Base-by-base conservation (phyloP, 2,113 vertebrate species). In the Malurus alboscapulatus region DNA sequence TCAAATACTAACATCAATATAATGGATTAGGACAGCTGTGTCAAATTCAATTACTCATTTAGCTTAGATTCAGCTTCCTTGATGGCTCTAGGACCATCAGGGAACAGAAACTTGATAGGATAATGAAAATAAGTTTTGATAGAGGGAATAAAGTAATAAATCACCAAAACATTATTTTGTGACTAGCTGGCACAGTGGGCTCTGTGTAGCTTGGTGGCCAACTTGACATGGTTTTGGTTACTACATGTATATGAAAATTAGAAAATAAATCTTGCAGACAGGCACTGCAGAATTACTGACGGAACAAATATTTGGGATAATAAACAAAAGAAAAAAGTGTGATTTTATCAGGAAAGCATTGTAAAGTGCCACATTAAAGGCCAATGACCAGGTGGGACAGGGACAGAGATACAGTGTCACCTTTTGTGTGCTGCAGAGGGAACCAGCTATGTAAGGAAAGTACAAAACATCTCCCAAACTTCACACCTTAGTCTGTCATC, bases 21-120 rank as follows among this genome's bases (percentile, higher is more conserved):
- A 97, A 95, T 88, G 82, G 59, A 67, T 74, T 50, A 65, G 51
- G 88, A 93, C 90, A 95, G 88, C 75, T 54, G 55, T 58, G 92
- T 95, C 96, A 92, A 90, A 94, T 67, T 68, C 80, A 87, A 82
- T 97, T 94, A 90, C 51, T 93, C 87, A 58, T 88, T 84, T 76
- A 84, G 72, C 81, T 90, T 47, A 80, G 26, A 65, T 59, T 84
- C 29, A 14, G 12, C 84, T 95, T 96, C 66, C 59, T 91, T 93
- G 61, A 67, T 88, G 81, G 17, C 72, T 92, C 51, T 38, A 78
- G 68, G 47, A 51, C 90, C 61, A 22, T 63, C 36, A 76, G 75
- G 68, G 87, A 94, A 68, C 38, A 79, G 84, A 54, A 91, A 77
- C 40, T 67, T 78, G 72, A 82, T 77, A 29, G 22, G 54, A 74